Evolutionary conservation across 2,113 vertebrate species (phyloP), one percentile per base, ranked within the genome.

Genomic region (Notechis scutatus): DNA sequence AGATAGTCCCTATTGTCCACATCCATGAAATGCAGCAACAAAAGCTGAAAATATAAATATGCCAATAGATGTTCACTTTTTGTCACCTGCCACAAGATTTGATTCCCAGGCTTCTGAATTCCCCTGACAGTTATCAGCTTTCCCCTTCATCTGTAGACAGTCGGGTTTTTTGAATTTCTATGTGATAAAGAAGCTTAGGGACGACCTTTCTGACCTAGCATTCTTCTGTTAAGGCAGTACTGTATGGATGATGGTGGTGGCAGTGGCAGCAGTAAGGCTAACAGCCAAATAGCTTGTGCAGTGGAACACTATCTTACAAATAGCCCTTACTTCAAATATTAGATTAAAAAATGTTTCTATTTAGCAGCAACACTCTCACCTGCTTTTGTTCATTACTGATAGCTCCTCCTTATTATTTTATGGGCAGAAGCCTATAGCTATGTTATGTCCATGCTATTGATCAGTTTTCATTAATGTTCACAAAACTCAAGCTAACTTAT

Each of bases 81-180:
- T 97, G 94, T 97, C 96, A 95, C 92, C 95, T 94, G 94, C 88
- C 94, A 95, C 50, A 56, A 92, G 42, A 47, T 87, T 87, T 52
- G 54, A 54, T 39, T 93, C 92, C 20, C 57, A 96, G 92, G 69
- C 64, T 39, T 55, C 89, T 95, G 85, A 95, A 45, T 45, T 88
- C 95, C 95, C 97, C 97, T 96, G 96, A 97, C 97, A 97, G 98
- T 97, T 96, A 98, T 97, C 92, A 61, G 69, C 92, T 95, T 90
- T 39, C 91, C 55, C 85, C 91, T 34, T 45, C 69, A 47, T 45
- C 59, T 52, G 47, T 61, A 54, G 69, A 90, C 91, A 93, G 26
- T 93, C 45, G 12, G 5, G 94, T 95, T 96, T 96, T 93, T 94
- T 24, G 74, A 0, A 3, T 57, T 94, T 93, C 90, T 85, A 56